Base-by-base conservation (phyloP, 1,140 invertebrate species). In the Doryteuthis pealeii region DNA sequence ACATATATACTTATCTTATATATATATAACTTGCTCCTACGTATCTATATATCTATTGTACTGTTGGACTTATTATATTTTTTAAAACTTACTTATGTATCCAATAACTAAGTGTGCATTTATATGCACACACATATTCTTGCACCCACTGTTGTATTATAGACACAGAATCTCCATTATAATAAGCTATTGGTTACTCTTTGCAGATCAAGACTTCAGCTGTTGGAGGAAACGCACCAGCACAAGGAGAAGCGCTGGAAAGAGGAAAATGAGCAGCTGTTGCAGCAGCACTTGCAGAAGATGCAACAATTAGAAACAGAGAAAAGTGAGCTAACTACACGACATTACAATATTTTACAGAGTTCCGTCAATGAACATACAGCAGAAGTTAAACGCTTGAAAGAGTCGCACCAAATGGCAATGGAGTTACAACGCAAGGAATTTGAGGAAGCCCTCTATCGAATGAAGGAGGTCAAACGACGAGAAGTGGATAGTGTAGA, bases 231-330 rank as follows among this genome's bases (percentile, higher is more conserved):
- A 67, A 80, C 81, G 14, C 81, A 81, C 54, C 76, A 79, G 43
- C 81, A 77, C 45, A 78, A 78, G 77, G 84, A 85, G 72, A 67
- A 74, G 8, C 82, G 31, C 2, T 58, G 43, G 43, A 72, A 77
- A 15, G 82, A 84, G 69, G 85, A 86, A 62, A 83, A 78, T 73
- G 82, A 84, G 32, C 74, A 78, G 14, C 67, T 85, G 65, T 76
- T 83, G 74, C 35, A 70, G 62, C 78, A 86, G 49, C 79, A 83
- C 69, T 33, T 83, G 68, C 31, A 75, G 1, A 78, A 76, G 35
- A 35, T 86, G n/a, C 71, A 79, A 22, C 74, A 78, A 31, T n/a
- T 85, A 72, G 85, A 86, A 74, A 71, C 81, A 33, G 85, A 85
- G 32, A 84, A 83, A 69, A 73, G 82, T 15, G 78, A 82, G 0